phyloP scores from a whole-genome alignment of 1,140 invertebrate species.

The Drosophila kanapiae region DNA sequence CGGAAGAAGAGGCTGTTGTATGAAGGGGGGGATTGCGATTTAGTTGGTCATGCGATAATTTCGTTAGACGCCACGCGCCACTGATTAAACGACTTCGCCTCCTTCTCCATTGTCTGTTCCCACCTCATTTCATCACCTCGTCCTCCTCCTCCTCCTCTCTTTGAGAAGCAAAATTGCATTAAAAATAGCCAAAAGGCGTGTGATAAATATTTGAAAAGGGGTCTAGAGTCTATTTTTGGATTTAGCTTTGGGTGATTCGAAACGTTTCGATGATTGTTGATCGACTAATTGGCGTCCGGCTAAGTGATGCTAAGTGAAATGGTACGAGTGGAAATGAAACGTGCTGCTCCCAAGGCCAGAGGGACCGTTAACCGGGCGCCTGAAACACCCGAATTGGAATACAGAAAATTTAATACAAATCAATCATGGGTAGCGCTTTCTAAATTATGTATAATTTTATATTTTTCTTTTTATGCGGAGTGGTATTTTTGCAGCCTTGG shows the following conservation, averaged over 20 bases:
- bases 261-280: constrained; percentile 37
- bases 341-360: neutral
- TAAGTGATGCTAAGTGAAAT: constrained; percentile 9
- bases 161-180: constrained; percentile 40
- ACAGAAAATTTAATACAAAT: constrained; percentile 18
- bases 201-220: constrained; percentile 56
- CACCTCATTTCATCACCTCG: constrained; percentile 1
- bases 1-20: neutral
- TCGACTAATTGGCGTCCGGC: constrained; percentile 24
- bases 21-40: constrained; percentile 22
- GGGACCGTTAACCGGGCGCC: neutral
- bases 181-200: constrained; percentile 58
- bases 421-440: constrained; percentile 48
- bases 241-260: constrained; percentile 8
- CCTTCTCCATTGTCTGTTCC: neutral
- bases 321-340: constrained; percentile 5
- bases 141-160: neutral
- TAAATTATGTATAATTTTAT: constrained; percentile 16
- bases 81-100: constrained; percentile 38
- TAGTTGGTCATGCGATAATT: constrained; percentile 67
- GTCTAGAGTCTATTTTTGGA: constrained; percentile 40
- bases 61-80: constrained; percentile 55
- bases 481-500: constrained; percentile 17
- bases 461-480: neutral
- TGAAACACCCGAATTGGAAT: neutral